Percentiles rank a stretch among this genome's conserved stretches.
phyloP scores from a whole-genome alignment of 2,888 invertebrate species.

The Pteria penguin region DNA sequence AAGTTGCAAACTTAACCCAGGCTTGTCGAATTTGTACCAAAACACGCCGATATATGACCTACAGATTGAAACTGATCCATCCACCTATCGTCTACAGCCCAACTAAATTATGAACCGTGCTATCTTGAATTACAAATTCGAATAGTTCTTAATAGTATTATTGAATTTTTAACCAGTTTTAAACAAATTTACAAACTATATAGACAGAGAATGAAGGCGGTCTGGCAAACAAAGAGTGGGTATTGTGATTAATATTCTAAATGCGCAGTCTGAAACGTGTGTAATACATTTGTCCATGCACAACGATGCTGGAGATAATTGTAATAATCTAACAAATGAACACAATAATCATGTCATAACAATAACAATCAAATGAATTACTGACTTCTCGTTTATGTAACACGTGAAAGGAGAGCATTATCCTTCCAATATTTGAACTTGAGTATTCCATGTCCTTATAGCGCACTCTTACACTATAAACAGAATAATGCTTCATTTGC shows the following conservation, averaged over 20 bases:
- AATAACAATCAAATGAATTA: neutral
- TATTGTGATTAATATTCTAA: no score
- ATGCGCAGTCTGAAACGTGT: no score
- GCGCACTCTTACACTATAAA: neutral
- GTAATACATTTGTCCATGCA: no score
- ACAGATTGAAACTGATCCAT: neutral
- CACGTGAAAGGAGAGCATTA: constrained; percentile 1
- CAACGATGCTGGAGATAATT: no score
- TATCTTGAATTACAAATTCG: neutral
- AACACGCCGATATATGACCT: neutral
- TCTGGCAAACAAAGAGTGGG: neutral
- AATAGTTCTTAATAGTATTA: neutral
- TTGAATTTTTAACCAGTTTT: neutral
- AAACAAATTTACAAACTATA: neutral
- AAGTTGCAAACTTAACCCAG: neutral
- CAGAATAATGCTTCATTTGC: neutral
- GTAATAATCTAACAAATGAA: no score
- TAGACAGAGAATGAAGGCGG: neutral
- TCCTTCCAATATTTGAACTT: neutral
- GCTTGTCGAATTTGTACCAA: neutral
- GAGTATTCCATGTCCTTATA: neutral
- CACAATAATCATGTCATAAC: no score
- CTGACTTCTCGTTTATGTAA: constrained; percentile 8
- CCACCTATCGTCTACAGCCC: neutral
- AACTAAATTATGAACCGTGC: neutral